phyloP scores from a whole-genome alignment of 1,140 invertebrate species.

The Calosoma granatense region DNA sequence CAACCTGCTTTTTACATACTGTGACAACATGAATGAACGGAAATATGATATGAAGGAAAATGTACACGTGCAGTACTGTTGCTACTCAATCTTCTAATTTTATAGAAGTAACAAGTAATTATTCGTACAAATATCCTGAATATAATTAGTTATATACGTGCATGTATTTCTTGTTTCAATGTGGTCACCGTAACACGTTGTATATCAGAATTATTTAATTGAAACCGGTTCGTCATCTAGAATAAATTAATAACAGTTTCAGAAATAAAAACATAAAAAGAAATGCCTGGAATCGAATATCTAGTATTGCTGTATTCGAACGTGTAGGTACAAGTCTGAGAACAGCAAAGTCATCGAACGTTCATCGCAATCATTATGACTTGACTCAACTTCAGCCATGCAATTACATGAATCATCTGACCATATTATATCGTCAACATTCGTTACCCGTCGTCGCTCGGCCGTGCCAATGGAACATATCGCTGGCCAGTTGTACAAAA shows the following conservation, averaged over 20 bases:
- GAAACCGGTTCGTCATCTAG: too few species aligned
- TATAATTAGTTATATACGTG: background rate
- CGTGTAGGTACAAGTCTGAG: background rate
- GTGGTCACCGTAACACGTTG: too few species aligned
- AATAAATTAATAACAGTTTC: too few species aligned
- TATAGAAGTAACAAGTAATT: too few species aligned
- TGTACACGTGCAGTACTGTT: background rate
- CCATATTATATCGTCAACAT: background rate
- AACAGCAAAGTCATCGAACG: slow-evolving; percentile 23
- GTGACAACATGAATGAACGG: background rate
- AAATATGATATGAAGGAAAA: background rate
- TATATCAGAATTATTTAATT: too few species aligned
- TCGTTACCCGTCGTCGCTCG: too few species aligned
- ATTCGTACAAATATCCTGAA: background rate
- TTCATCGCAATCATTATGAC: slow-evolving; percentile 24
- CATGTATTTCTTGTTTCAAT: background rate
- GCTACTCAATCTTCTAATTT: background rate
- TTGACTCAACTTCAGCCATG: slow-evolving; percentile 20
- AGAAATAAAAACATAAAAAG: too few species aligned
- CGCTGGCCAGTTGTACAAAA: slow-evolving; percentile 7
- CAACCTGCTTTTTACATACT: background rate
- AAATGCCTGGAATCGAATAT: too few species aligned
- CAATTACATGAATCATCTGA: slow-evolving; percentile 18
- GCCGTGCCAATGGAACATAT: too few species aligned
- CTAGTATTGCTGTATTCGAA: background rate